Evolutionary conservation across 2,113 vertebrate species (phyloP).

Genomic region (Crotalus helleri): DNA sequence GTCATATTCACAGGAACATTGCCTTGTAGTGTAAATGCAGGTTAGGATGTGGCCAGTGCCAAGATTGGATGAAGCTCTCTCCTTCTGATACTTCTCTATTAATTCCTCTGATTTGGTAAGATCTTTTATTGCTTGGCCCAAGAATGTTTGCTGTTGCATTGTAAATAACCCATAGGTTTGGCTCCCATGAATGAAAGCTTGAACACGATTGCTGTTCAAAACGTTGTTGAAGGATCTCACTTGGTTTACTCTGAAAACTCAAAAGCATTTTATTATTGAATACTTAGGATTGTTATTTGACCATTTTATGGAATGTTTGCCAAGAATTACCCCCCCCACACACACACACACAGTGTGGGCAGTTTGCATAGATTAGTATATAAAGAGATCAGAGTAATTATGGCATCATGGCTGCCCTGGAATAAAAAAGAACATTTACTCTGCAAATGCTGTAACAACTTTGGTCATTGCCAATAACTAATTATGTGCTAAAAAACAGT

Average conservation of each 20-base stretch:
- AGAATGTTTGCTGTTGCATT: neutral
- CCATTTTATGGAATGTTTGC: neutral
- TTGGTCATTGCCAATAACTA: neutral
- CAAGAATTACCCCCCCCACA: too few relatives aligned
- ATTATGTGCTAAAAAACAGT: constrained; percentile 8
- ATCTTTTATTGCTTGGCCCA: neutral
- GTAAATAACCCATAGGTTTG: neutral
- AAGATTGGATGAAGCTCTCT: neutral
- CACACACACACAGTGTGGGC: neutral
- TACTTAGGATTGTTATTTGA: neutral
- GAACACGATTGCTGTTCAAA: neutral
- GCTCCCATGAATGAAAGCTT: neutral
- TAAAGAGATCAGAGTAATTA: neutral
- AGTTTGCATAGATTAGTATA: neutral
- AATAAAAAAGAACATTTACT: neutral
- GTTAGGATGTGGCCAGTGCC: neutral
- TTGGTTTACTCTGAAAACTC: neutral
- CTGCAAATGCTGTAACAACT: neutral
- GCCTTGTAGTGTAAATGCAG: neutral
- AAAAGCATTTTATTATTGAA: neutral
- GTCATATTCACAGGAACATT: neutral
- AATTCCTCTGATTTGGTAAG: neutral
- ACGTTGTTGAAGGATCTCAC: neutral
- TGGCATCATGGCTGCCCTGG: neutral
- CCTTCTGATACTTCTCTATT: neutral